Conservation (phyloP, 2,113 vertebrate species). For the Neopipo cinnamomea region DNA sequence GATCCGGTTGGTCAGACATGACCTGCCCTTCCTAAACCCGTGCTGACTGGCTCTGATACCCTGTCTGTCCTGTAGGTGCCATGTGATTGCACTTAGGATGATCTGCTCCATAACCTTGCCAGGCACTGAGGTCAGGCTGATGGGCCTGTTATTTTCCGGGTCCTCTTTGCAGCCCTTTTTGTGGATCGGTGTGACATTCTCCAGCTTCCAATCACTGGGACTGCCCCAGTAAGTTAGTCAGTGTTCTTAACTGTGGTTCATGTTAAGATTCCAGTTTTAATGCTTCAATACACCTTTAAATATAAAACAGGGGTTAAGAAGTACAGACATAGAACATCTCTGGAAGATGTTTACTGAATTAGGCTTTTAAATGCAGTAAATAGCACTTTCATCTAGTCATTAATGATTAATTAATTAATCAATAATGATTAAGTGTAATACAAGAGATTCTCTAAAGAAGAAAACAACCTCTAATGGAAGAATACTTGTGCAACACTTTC, state of each 20-base stretch:
- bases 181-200: too few species aligned
- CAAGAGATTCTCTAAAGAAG: background rate
- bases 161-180: too few species aligned
- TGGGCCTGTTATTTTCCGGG: too few species aligned
- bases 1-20: too few species aligned
- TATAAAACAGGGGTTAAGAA: background rate
- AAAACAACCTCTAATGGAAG: background rate
- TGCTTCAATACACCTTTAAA: background rate
- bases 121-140: too few species aligned
- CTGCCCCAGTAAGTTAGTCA: background rate
- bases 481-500: background rate
- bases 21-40: too few species aligned
- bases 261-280: slow-evolving; percentile 3
- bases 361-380: background rate
- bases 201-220: too few species aligned
- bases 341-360: background rate
- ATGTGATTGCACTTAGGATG: too few species aligned
- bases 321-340: background rate
- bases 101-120: too few species aligned
- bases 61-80: too few species aligned
- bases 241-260: background rate
- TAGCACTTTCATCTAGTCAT: background rate
- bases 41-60: too few species aligned
- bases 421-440: background rate
- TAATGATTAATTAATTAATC: background rate